Evolutionary conservation across 2,113 vertebrate species (phyloP), one percentile per base, ranked within the genome.

Genomic region (Platysteira castanea): DNA sequence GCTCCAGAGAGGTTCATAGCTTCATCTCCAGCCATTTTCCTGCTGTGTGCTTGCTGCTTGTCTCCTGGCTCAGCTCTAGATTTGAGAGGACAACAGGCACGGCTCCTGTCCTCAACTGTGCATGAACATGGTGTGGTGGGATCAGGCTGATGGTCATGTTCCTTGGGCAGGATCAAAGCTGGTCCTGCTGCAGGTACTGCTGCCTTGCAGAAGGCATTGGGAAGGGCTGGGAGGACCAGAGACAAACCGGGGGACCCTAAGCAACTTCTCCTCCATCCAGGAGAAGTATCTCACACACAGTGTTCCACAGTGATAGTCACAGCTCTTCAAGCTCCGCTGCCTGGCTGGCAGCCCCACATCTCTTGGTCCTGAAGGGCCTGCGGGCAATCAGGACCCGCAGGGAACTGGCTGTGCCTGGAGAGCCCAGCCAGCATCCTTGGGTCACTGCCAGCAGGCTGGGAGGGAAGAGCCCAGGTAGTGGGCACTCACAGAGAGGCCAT

Each of bases 201-300:
- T 64, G 56, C 30, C 47, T 61, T 75, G 15, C 37, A 54, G 46
- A 23, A n/a, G 60, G 41, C 1, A 1, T 4, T 57, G 31, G 52
- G 12, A 41, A 60, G 30, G 30, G 7, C 30, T 65, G 27, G 18
- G 10, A 10, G 4, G 8, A 56, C 54, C 30, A n/a, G 1, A 21
- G 28, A 17, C 11, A 61, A 74, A 35, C 18, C 15, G 67, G 56
- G 42, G 65, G 24, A 42, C 12, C 7, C 9, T 4, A 23, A n/a
- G 41, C 5, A 60, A 35, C 15, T 75, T 28, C 6, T 42, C 2
- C 30, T 60, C 17, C 35, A 11, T 24, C 13, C 7, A 64, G 52
- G 16, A 61, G 35, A 27, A 49, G 8, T 23, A 24, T 27, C 26
- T 87, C 2, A 1, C 27, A 33, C 8, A 19, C 0, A 0, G 0